Evolutionary conservation across 2,113 vertebrate species (phyloP), one percentile per base, ranked within the genome.

Genomic region (Prochilodus magdalenae): DNA sequence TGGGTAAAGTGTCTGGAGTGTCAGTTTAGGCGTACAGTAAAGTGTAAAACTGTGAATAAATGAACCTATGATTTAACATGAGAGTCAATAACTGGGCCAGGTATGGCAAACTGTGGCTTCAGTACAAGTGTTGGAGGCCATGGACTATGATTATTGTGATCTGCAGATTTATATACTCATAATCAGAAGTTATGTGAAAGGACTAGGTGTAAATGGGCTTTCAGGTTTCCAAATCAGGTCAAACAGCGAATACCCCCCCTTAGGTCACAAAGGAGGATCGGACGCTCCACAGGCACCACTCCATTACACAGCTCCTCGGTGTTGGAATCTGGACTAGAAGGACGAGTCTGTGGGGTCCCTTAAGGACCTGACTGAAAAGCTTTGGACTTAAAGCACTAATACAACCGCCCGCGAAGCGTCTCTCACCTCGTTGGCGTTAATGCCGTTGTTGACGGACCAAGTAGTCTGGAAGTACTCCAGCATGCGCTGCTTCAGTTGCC

Each of bases 401-500:
- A 20, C 13, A 5, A 27, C 10, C 33, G 3, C 49, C 4, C 27
- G 40, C 22, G 13, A 0, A 15, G 44, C n/a, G 18, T 27, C 27
- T 30, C 91, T 24, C 59, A 98, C 98, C 97, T 98, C 96, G 0
- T 99, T 98, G 51, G 96, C 92, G 0, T 99, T 97, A 14, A 99
- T 98, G 90, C 98, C 98, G 0, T 97, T 98, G 94, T 96, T 99
- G 87, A 98, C 96, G 0, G 97, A 97, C 98, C 98, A 99, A 0
- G 97, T 97, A 87, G 97, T 97, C 93, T 99, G 98, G 91, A 99
- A 99, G 83, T 97, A 98, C 88, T 99, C 97, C 40, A 99, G 92
- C 97, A 98, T 94, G 80, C 98, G 94, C 93, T 99, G 98, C 88
- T 99, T 99, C 82, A 99, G 96, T 82, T 96, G 96, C 89, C 97